Percentiles rank a stretch among this genome's conserved stretches.
Evolutionary conservation across 1,140 invertebrate species (phyloP).

Genomic region (Drosophila gunungcola): DNA sequence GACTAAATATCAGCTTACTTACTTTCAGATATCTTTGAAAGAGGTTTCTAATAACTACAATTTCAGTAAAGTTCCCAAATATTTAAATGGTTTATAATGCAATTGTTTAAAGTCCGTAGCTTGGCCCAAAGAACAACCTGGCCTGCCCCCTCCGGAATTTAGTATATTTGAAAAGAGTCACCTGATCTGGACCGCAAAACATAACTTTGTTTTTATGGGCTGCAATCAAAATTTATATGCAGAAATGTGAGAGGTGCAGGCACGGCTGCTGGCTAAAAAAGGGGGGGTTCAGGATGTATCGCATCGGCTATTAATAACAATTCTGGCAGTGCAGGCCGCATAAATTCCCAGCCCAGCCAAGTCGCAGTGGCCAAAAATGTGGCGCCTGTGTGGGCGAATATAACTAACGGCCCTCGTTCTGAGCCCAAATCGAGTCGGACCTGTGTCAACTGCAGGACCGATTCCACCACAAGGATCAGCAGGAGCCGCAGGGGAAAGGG

Average conservation of each 20-base stretch:
- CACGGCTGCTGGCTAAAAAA: background rate
- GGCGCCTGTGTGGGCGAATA: conserved; percentile 10
- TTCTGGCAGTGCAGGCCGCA: conserved; percentile 40
- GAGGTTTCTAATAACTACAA: too few relatives aligned
- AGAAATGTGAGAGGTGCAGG: conserved; percentile 22
- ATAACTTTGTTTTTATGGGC: conserved; percentile 50
- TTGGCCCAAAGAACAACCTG: background rate
- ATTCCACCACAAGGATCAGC: background rate
- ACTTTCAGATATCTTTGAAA: too few relatives aligned
- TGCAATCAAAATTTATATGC: conserved; percentile 60
- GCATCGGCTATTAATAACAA: conserved; percentile 61
- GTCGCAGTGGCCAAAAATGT: conserved; percentile 23
- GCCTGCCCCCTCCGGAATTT: background rate
- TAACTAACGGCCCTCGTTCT: conserved; percentile 1
- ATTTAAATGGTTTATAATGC: too few relatives aligned
- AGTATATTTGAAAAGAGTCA: conserved; percentile 24
- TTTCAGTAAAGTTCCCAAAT: too few relatives aligned
- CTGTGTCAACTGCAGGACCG: conserved; percentile 41
- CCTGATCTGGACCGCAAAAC: conserved; percentile 37
- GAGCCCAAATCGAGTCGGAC: background rate
- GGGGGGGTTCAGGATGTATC: conserved; percentile 34
- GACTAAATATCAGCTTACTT: too few relatives aligned
- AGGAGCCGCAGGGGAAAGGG: background rate
- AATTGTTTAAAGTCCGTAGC: too few relatives aligned
- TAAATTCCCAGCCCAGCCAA: conserved; percentile 22